Evolutionary conservation across 2,888 invertebrate genomes (phyloP), one percentile per base, ranked within the genome.

Genomic region (Diogma glabrata): DNA sequence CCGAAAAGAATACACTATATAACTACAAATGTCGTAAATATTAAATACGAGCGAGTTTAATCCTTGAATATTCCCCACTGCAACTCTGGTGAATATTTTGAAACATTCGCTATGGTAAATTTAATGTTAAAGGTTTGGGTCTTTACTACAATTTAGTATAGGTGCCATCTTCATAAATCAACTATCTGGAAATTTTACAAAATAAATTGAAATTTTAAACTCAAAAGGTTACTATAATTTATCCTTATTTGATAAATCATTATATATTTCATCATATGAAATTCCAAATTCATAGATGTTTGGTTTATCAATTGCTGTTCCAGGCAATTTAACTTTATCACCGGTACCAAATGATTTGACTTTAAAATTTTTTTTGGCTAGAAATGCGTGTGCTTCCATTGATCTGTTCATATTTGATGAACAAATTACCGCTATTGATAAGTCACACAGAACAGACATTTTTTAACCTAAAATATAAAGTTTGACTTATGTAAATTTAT

Each of bases 371-470:
- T 95, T 95, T 74, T 99, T 99, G 51, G 92, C 88, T 47, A 99
- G 73, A 70, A 95, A 94, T 53, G 90, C 90, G 73, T 99, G 99
- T 14, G 97, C 97, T 74, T 99, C 99, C 99, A 99, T 99, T 63
- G 95, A 96, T 53, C 99, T 79, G 67, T 99, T 99, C 93, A 99
- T 99, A 69, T 99, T 99, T 64, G 95, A 96, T 8, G 97, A 97
- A 73, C 99, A 99, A 59, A 95, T 90, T 51, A 99, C 94, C 20
- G 97, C 97, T 61, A 97, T 80, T 63, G 79, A 83, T 60, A 89
- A 69, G 61, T 80, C 72, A 45, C 63, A 61, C 24, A 57, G 59
- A 47, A 60, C 61, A 47, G 66, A 63, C 67, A 69, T 68, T n/a
- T 6, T n/a, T 28, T 26, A 20, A n/a, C n/a, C n/a, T n/a, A n/a